Percentiles rank a stretch among this genome's conserved stretches.
Evolutionary conservation across 53 echinoderm and acorn worm genomes (phyloP).

Genomic region (Astropecten irregularis): DNA sequence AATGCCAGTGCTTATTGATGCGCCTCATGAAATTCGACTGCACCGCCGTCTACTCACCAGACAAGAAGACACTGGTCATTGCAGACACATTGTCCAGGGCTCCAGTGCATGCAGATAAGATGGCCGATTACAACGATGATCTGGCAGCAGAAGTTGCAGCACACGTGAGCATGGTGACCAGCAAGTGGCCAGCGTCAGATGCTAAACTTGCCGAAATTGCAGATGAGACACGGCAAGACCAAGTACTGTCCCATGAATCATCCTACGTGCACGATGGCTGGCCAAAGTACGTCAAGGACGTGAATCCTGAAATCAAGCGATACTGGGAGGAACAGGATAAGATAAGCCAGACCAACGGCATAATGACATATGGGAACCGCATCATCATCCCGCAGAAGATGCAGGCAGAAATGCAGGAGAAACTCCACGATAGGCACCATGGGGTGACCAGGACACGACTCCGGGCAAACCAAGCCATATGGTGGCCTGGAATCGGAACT

Average conservation of each 20-base stretch:
- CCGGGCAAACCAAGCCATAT: conserved; percentile 29
- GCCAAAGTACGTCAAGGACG: conserved; percentile 35
- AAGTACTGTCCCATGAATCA: background rate
- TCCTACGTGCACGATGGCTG: conserved; percentile 20
- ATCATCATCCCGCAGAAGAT: conserved; percentile 43
- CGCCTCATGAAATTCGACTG: conserved; percentile 13
- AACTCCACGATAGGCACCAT: conserved; percentile 1
- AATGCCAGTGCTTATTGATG: conserved; percentile 21
- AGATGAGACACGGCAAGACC: background rate
- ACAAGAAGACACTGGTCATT: conserved; percentile 5
- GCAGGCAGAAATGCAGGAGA: background rate
- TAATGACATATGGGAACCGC: conserved; percentile 42
- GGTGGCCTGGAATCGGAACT: conserved; percentile 43
- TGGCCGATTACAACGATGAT: background rate
- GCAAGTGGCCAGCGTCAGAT: conserved; percentile 28
- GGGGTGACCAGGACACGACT: conserved; percentile 9
- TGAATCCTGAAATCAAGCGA: background rate
- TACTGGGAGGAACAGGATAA: conserved; percentile 22
- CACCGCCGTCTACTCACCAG: background rate
- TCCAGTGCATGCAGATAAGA: background rate
- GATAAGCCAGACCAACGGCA: conserved; percentile 28
- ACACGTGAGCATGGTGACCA: conserved; percentile 10
- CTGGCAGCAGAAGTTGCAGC: background rate
- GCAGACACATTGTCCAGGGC: conserved; percentile 31
- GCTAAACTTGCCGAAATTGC: conserved; percentile 13